Base-by-base conservation (phyloP, 2,888 invertebrate species). In the Euzophera pinguis region DNA sequence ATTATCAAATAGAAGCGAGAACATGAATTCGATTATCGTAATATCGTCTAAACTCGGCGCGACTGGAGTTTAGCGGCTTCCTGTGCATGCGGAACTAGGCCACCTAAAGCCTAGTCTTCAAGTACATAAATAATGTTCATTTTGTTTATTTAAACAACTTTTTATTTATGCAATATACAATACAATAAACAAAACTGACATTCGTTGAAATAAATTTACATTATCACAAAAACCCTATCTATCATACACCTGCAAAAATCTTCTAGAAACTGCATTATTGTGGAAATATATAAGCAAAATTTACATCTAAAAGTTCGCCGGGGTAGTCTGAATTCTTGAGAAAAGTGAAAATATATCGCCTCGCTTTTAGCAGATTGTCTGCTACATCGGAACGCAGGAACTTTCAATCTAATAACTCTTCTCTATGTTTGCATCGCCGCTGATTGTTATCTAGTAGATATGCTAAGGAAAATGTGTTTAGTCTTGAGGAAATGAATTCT, bases 61-160 rank as follows among this genome's bases (percentile, higher is more conserved):
- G 73, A 75, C 78, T 72, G 71, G 66, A 74, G 75, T 78, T 81
- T 76, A 81, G 78, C 76, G 65, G 83, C 73, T 84, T 87, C 88
- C 88, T 87, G 85, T 71, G 76, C 68, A 53, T 55, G 62, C 69
- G 63, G 75, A 80, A 73, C 72, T 81, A 69, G 78, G 78, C 74
- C 81, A 74, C 73, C 38, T 17, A 32, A 32, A 32, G 32, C 9
- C 32, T 9, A 9, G 32, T 10, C 7, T 32, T 6, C 32, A 32
- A 7, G n/a, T 32, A 32, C 10, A 10, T 7, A 22, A 22, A 22
- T n/a, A n/a, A n/a, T n/a, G n/a, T n/a, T n/a, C n/a, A n/a, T 22
- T 22, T 22, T 22, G 22, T 22, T 22, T 22, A 22, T 22, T 22
- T 22, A 22, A 22, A n/a, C n/a, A 2, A 22, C 22, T 22, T 22